Conservation (phyloP, 2,888 invertebrate species). For the Congeria kusceri region DNA sequence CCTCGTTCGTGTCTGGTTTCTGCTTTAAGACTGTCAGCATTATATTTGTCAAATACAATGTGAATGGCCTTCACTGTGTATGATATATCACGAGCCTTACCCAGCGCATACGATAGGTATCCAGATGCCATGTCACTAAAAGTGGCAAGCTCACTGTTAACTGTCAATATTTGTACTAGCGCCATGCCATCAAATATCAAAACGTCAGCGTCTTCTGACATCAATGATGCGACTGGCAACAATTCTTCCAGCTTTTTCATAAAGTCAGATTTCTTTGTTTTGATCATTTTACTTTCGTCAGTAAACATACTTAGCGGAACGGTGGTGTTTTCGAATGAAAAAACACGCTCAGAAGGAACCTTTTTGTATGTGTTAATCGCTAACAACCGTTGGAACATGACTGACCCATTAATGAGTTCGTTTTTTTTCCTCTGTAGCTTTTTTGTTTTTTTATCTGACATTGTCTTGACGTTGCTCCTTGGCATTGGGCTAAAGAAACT, state of each 20-base stretch:
- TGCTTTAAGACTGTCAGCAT: neutral
- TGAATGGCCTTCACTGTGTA: no score
- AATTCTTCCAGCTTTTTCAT: slow-evolving; percentile 1
- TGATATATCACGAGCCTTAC: no score
- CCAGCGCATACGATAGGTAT: no score
- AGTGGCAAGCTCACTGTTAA: no score
- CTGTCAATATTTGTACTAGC: neutral
- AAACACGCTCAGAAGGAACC: neutral
- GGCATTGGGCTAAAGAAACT: neutral
- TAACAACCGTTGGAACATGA: neutral
- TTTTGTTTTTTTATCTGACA: neutral
- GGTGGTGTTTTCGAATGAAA: slow-evolving; percentile 17
- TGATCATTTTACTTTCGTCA: slow-evolving; percentile 7
- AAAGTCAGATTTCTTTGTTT: slow-evolving; percentile 4
- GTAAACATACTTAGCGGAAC: slow-evolving; percentile 7
- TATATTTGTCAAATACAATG: slow-evolving; percentile 4
- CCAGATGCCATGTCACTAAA: no score
- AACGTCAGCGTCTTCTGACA: neutral
- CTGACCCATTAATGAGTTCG: neutral
- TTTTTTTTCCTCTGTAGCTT: slow-evolving; percentile 9
- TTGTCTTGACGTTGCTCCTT: slow-evolving; percentile 5
- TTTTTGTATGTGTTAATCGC: slow-evolving; percentile 15
- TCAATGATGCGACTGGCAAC: no score
- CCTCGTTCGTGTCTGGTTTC: neutral
- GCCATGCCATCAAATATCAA: slow-evolving; percentile 7